Evolutionary conservation across 2,797 vertebrate genomes (phyloP).

Genomic region (Peromyscus aztecus): DNA sequence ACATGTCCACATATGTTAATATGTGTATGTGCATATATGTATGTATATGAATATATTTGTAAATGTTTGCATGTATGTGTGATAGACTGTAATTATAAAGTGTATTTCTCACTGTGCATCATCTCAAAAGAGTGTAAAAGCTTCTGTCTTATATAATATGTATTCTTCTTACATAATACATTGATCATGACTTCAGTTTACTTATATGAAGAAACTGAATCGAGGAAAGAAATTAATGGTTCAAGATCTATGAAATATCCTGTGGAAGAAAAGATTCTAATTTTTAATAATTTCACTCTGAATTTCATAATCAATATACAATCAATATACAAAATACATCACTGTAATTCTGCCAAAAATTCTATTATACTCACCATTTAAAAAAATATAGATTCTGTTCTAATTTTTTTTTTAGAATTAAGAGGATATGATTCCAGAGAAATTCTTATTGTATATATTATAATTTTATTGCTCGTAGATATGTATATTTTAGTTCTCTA

Average conservation of each 20-base stretch:
- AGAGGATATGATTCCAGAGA: background rate
- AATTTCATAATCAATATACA: background rate
- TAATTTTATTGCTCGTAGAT: background rate
- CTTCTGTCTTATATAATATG: background rate
- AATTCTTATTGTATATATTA: background rate
- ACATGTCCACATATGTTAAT: background rate
- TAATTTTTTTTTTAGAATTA: background rate
- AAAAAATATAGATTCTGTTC: background rate
- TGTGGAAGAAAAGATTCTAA: background rate
- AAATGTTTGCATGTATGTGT: background rate
- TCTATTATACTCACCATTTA: background rate
- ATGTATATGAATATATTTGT: background rate
- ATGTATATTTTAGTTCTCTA: background rate
- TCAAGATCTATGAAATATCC: background rate
- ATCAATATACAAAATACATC: background rate
- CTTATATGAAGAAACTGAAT: background rate
- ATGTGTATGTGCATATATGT: background rate
- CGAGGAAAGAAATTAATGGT: background rate
- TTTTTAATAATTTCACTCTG: background rate
- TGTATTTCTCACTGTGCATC: background rate
- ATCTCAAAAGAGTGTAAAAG: background rate
- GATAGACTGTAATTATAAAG: background rate
- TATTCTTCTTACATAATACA: background rate
- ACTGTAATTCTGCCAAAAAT: background rate
- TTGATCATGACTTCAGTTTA: background rate